Base-by-base conservation (phyloP, 2,888 invertebrate genomes). In the Athalia cordata region DNA sequence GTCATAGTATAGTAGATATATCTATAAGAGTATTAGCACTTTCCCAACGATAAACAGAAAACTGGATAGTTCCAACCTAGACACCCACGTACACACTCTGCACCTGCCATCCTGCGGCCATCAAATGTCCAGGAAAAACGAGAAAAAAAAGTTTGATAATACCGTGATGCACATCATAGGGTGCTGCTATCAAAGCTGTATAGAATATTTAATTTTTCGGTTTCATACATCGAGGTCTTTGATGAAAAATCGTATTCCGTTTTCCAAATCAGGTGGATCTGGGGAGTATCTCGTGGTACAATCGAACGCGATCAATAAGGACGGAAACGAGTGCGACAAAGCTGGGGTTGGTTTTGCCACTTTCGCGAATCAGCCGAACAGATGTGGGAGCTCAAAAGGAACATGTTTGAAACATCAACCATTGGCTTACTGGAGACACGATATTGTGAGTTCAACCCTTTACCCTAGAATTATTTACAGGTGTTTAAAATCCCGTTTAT, bases 391-490 rank as follows among this genome's bases (percentile, higher is more conserved):
- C 65, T 78, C 88, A 2, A 85, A 84, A 72, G 90, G 90, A 15
- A 88, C 90, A 13, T 92, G 92, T 83, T 87, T 93, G 77, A 85
- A 87, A 75, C 92, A 92, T 82, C 92, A 92, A 82, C 92, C 92
- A 0, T 86, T 89, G 72, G 88, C 92, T 77, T 86, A 92, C 81
- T 91, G 92, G 91, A 83, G 86, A 76, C 88, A 90, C 77, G 92
- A 93, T 79, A 82, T 80, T 82, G 87, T 87, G 81, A 83, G 80
- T 78, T 81, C 79, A 50, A 64, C 76, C 47, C 7, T 45, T 45
- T 45, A 45, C n/a, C 3, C 45, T n/a, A 45, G n/a, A 11, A 45
- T 45, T 5, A 5, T 64, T 6, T 11, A 11, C 65, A 50, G 4
- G 9, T 9, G 15, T 50, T 49, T 67, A 7, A 11, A 45, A 49